Evolutionary conservation across 2,113 vertebrate species (phyloP), one percentile per base, ranked within the genome.

Genomic region (Triplophysa rosa): DNA sequence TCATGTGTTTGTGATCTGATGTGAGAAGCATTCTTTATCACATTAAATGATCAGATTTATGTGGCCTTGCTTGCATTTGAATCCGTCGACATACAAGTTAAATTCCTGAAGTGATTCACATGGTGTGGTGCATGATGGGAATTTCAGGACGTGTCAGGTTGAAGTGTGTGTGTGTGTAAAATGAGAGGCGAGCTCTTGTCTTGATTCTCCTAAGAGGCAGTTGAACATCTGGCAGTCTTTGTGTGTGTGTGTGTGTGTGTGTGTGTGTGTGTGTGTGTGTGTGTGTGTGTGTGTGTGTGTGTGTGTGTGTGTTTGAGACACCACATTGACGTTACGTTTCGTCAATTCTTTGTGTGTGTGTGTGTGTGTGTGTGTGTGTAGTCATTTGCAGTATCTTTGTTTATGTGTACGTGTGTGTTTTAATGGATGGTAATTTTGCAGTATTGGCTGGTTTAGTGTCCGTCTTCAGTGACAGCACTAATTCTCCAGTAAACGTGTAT

Each of bases 401-500:
- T 29, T 33, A 19, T 24, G 54, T 59, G 76, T 23, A 5, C 49
- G 63, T 26, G 24, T 89, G 42, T 70, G 59, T 79, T 71, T 80
- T 64, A 54, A 33, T 21, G 72, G 70, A 56, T 47, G 78, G 42
- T 80, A 72, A 80, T 80, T 77, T 76, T 82, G 21, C 67, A 45
- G 67, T 66, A 56, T 85, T 88, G 88, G 86, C 87, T 87, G 88
- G 85, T 88, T 89, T 87, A 88, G 87, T 86, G 86, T 88, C 88
- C 89, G 65, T 91, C 83, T 87, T 89, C 90, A 89, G 89, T 92
- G 90, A 86, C 88, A 89, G 89, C 84, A 85, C 83, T 90, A 90
- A 91, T 93, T 89, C 91, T 91, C 89, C 89, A 90, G 90, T 92
- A 91, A 90, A 92, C 91, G 89, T 67, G 65, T 84, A 86, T 90